Evolutionary conservation across 2,888 invertebrate genomes (phyloP), one percentile per base, ranked within the genome.

Genomic region (Drosophila siamana): DNA sequence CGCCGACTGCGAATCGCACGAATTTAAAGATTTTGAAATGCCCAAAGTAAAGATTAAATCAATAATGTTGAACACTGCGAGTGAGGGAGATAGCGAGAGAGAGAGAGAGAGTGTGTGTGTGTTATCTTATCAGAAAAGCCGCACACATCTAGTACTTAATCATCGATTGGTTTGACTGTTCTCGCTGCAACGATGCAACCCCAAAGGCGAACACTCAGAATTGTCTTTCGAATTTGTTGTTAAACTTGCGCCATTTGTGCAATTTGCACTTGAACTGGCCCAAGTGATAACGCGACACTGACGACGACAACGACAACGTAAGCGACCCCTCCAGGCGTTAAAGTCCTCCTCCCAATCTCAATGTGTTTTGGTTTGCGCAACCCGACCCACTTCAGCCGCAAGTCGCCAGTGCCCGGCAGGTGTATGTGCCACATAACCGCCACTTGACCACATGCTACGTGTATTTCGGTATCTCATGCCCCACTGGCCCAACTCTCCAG

Each of bases 181-280:
- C 11, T 11, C 40, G 16, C 33, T n/a, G 52, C 33, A 44, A 36
- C 66, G 57, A 69, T 79, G 77, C 77, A 63, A 52, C 6, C 51
- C 51, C 48, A 13, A 57, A 57, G 13, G 26, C 26, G 38, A 48
- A 26, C 43, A 55, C 46, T 41, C 52, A 30, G 41, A 43, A 59
- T 59, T 52, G 54, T 54, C 55, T 52, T 57, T 60, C 8, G n/a
- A 22, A 59, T 54, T 52, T 52, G 51, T 30, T 50, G 50, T 62
- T 51, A 56, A 51, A 54, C 55, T 69, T 71, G 74, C 65, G 64
- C 61, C 63, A 72, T 87, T 74, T 78, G 74, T 80, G 70, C 81
- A 54, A 82, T 69, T 87, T 89, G 88, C 88, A 84, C 83, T 84
- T 89, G 89, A 84, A 87, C 88, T 69, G 65, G 59, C 78, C 73